Percentiles rank a stretch among this genome's conserved stretches.
These are phyloP conservation scores for Conops quadrifasciatus DNA, from an alignment of 2,888 invertebrate genomes.

Conservation along the genomic window DNA sequence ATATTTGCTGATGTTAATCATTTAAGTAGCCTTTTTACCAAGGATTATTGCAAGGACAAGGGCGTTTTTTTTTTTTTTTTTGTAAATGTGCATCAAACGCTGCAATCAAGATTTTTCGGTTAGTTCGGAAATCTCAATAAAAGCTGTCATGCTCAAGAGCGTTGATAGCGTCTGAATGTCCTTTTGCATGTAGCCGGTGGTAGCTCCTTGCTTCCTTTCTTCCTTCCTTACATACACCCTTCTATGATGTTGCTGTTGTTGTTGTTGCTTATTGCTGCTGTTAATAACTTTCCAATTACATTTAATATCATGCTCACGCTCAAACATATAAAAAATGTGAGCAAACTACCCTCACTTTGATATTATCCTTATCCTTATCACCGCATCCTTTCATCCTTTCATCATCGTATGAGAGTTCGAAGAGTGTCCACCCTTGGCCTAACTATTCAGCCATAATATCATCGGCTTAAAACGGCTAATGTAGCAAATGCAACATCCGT, in stretches of 20 bases:
- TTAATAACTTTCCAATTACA: constrained; percentile 33
- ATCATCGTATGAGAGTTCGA: constrained; percentile 1
- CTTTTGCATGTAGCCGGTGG: constrained; percentile 18
- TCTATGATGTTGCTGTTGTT: no score
- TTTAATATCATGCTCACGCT: constrained; percentile 24
- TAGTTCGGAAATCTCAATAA: constrained; percentile 16
- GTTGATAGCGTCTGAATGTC: constrained; percentile 4
- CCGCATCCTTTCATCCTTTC: not conserved
- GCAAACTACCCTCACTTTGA: constrained; percentile 22
- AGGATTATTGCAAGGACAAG: constrained; percentile 24
- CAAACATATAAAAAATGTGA: constrained; percentile 14
- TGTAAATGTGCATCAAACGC: constrained; percentile 23
- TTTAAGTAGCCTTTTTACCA: constrained; percentile 47
- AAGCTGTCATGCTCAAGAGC: not conserved
- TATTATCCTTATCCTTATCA: constrained; percentile 15
- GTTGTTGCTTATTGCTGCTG: not conserved
- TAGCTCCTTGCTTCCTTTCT: not conserved
- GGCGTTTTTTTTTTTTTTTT: not conserved
- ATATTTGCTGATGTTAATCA: constrained; percentile 48
- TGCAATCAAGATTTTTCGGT: constrained; percentile 28
- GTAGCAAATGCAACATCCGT: constrained; percentile 36
- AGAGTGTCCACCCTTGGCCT: not conserved
- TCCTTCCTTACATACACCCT: not conserved
- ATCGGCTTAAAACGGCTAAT: constrained; percentile 30
- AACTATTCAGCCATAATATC: constrained; percentile 13